Conservation (phyloP, 2,797 vertebrate species). For the Alcedo atthis region DNA sequence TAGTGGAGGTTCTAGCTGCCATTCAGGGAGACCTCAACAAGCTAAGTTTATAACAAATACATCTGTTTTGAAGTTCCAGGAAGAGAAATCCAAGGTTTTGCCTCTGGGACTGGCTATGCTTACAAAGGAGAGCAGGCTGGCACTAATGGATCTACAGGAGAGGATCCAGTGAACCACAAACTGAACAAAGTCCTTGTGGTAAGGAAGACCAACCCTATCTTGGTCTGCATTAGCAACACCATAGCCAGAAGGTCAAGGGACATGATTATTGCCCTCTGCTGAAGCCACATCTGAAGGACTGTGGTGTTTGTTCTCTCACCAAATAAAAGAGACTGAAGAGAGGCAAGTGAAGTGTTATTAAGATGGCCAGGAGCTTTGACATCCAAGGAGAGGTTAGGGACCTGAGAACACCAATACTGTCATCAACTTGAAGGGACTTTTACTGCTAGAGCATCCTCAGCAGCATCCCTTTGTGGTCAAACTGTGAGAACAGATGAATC, state of each 20-base stretch:
- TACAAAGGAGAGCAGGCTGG: background rate
- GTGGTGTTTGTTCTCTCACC: background rate
- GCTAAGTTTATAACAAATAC: too few species aligned
- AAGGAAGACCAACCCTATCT: background rate
- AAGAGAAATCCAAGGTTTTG: too few species aligned
- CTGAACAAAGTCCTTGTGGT: background rate
- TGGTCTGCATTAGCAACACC: background rate
- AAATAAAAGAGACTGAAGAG: background rate
- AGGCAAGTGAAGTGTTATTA: background rate
- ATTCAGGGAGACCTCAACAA: too few species aligned
- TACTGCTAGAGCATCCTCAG: background rate
- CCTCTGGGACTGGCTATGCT: background rate
- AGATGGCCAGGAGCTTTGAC: background rate
- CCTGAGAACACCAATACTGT: background rate
- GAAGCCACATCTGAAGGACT: background rate
- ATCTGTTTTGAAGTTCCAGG: too few species aligned
- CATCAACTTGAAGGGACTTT: background rate
- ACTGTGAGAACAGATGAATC: background rate
- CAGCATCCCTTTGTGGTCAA: background rate
- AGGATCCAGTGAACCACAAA: background rate
- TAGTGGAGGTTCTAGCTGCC: too few species aligned
- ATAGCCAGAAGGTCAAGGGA: constrained; percentile 9
- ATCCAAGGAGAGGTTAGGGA: background rate
- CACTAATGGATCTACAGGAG: background rate
- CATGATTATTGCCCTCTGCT: background rate